A percentile compares a stretch with the other conserved stretches of the same genome.
Conservation (phyloP, 2,113 vertebrate species). For the Xenopus borealis region DNA sequence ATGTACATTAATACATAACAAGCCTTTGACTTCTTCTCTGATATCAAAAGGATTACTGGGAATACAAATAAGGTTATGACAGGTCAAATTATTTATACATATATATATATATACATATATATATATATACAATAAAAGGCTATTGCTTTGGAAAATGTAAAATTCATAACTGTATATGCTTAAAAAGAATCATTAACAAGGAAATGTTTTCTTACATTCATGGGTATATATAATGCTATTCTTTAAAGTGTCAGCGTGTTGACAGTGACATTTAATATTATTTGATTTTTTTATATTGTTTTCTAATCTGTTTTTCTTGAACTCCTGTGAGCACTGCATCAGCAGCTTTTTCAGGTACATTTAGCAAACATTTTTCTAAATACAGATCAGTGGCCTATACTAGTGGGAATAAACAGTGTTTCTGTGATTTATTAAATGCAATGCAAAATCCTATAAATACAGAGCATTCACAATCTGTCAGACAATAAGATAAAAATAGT, state of each 20-base stretch:
- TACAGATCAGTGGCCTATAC: constrained; percentile 7
- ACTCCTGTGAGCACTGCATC: constrained; percentile 6
- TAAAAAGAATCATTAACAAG: too few species aligned
- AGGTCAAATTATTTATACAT: too few species aligned
- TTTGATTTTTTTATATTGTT: not conserved
- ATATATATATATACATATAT: too few species aligned
- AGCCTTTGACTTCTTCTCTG: too few species aligned
- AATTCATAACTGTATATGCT: too few species aligned
- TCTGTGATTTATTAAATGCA: constrained; percentile 13
- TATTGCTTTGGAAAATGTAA: too few species aligned
- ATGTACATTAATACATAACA: too few species aligned
- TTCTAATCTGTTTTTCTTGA: constrained; percentile 9
- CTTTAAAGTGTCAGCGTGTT: not conserved
- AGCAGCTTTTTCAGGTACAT: constrained; percentile 16
- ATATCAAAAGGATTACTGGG: too few species aligned
- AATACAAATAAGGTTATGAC: too few species aligned
- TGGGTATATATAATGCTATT: not conserved
- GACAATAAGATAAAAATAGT: constrained; percentile 22
- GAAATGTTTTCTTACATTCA: too few species aligned
- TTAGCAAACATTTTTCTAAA: constrained; percentile 27
- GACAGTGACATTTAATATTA: constrained; percentile 7
- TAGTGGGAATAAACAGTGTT: not conserved
- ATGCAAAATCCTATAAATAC: constrained; percentile 18
- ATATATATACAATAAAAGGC: too few species aligned
- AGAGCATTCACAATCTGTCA: constrained; percentile 4